Base-by-base conservation (phyloP, 2,797 vertebrate genomes). In the Enteromius argenteus region DNA sequence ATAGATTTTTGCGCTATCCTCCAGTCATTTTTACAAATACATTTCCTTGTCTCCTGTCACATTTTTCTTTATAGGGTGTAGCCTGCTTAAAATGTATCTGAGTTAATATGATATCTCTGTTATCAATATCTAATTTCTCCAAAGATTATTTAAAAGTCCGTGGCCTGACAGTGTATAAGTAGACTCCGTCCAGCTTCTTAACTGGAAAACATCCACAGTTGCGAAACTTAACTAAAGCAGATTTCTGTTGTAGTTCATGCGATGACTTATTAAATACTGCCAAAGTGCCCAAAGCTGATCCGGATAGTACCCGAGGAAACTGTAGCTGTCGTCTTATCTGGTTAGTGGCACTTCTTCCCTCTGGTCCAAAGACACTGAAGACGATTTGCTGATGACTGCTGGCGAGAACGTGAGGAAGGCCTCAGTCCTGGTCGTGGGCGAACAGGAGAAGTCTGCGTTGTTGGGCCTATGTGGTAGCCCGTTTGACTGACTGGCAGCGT, bases 261-360 rank as follows among this genome's bases (percentile, higher is more conserved):
- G 69, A 84, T 79, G 67, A 71, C 46, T 30, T 69, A 27, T 81
- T 79, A 71, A 80, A 71, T 85, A 83, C 74, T 64, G 72, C 21
- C 74, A 81, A 73, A 80, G 44, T 71, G 14, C 37, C 78, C 46
- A 74, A 67, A 19, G 74, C 74, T 37, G 21, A 49, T 60, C 53
- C 49, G 27, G 23, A 67, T 81, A 51, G 58, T 44, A 56, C 11
- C 27, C 17, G 51, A 68, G 46, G 51, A 78, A 71, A 35, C 49
- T 27, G 23, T 39, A 21, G 51, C 56, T 44, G 14, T 86, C 79
- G 69, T 91, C 94, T 95, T 98, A 99, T 99, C 98, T 99, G 87
- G 97, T 99, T 89, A 99, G 95, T 88, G 97, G 96, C 84, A 99
- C 98, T 93, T 99, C 97, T 93, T 99, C 98, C 90, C 98, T 95